Conservation (phyloP, 2,113 vertebrate species). For the Coracopsis vasa region DNA sequence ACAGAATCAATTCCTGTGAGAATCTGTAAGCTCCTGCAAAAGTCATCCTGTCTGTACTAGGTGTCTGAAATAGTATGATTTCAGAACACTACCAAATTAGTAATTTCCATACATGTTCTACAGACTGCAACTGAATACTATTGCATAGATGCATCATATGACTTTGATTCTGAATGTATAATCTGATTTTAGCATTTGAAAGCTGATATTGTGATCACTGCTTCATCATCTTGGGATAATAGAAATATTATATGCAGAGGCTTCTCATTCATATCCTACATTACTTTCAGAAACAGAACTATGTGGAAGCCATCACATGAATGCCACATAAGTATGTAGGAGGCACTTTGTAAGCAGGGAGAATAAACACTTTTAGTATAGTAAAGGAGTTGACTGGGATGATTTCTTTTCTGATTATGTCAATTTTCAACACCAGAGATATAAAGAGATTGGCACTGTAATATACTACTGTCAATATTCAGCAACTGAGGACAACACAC, state of each 20-base stretch:
- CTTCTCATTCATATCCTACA: not conserved
- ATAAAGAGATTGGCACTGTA: not conserved
- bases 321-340: not conserved
- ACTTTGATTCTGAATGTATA: not conserved
- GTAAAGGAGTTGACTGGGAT: not conserved
- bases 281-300: not conserved
- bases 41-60: not conserved
- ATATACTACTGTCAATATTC: not conserved
- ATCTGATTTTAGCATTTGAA: not conserved
- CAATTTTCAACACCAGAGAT: not conserved
- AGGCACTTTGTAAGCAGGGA: not conserved
- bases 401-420: not conserved
- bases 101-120: not conserved
- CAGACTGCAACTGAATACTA: not conserved
- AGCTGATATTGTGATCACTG: not conserved
- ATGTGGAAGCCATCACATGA: not conserved
- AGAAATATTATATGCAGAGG: not conserved
- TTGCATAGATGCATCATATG: not conserved
- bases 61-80: not conserved
- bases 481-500: not conserved
- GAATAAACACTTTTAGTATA: not conserved
- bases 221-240: not conserved
- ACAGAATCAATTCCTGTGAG: not conserved
- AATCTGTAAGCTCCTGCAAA: not conserved
- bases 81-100: not conserved